These are phyloP conservation scores for Calonectris borealis DNA, from an alignment of 2,113 vertebrate genomes.

Conservation along the genomic window DNA sequence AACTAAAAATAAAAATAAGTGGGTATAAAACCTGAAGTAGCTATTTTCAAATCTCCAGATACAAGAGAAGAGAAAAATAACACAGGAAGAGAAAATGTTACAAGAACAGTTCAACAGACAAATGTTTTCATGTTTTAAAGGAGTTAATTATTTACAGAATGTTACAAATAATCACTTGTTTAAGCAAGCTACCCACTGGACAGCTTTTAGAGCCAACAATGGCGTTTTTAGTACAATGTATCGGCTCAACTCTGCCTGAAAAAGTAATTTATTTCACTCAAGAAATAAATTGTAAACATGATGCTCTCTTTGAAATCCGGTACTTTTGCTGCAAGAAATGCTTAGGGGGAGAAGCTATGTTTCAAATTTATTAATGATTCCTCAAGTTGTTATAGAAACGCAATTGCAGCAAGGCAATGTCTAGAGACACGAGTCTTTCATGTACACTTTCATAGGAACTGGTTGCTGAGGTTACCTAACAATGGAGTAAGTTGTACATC, in stretches of 20 bases:
- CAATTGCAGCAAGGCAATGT: background rate
- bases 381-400: conserved; percentile 40
- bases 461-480: conserved; percentile 47
- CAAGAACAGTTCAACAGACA: background rate
- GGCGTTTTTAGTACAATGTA: background rate
- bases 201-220: background rate
- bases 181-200: conserved; percentile 2
- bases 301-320: background rate
- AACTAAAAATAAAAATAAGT: conserved; percentile 3
- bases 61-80: background rate
- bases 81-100: background rate
- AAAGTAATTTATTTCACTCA: background rate
- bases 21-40: background rate
- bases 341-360: background rate
- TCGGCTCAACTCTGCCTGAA: background rate
- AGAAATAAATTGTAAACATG: background rate
- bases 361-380: conserved; percentile 34
- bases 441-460: background rate
- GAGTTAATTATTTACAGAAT: background rate
- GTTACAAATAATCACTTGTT: conserved; percentile 4
- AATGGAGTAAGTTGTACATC: background rate
- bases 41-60: background rate
- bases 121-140: background rate
- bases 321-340: background rate
- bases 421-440: background rate